phyloP scores from a whole-genome alignment of 2,888 invertebrate genomes.

The Camponotus fellah region DNA sequence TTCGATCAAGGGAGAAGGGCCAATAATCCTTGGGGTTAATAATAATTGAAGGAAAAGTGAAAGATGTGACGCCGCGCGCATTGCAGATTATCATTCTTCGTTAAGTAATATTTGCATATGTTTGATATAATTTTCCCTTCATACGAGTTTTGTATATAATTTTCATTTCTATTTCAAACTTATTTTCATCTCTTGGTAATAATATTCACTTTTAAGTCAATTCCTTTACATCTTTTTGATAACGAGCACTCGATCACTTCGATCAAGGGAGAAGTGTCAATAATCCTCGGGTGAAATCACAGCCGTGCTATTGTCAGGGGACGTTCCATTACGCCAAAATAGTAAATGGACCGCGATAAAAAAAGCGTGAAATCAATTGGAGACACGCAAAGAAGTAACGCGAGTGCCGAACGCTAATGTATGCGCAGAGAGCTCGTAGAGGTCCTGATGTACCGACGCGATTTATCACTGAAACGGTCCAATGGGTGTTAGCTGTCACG shows the following conservation, averaged over 20 bases:
- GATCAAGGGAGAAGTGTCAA: background rate
- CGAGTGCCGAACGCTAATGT: slow-evolving; percentile 60
- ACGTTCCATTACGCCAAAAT: background rate
- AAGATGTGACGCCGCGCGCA: slow-evolving; percentile 21
- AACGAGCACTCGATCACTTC: background rate
- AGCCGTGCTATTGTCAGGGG: background rate
- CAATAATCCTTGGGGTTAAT: background rate
- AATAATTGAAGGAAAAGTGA: slow-evolving; percentile 41
- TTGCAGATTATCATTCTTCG: slow-evolving; percentile 24
- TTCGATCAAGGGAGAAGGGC: background rate
- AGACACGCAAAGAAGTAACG: slow-evolving; percentile 51
- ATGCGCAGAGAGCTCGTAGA: slow-evolving; percentile 55
- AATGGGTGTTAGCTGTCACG: slow-evolving; percentile 77
- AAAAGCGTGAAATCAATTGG: slow-evolving; percentile 45
- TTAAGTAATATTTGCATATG: slow-evolving; percentile 21
- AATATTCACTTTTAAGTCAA: too few relatives aligned
- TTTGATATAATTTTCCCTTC: background rate
- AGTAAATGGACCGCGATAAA: slow-evolving; percentile 44
- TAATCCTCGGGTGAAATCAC: background rate
- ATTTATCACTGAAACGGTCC: slow-evolving; percentile 75
- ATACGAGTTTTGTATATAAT: background rate
- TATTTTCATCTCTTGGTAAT: background rate
- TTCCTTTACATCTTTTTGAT: background rate
- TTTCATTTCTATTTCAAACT: background rate
- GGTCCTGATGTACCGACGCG: slow-evolving; percentile 68